Evolutionary conservation across 2,797 vertebrate genomes (phyloP).

Genomic region (Bryconaethiops microstoma): DNA sequence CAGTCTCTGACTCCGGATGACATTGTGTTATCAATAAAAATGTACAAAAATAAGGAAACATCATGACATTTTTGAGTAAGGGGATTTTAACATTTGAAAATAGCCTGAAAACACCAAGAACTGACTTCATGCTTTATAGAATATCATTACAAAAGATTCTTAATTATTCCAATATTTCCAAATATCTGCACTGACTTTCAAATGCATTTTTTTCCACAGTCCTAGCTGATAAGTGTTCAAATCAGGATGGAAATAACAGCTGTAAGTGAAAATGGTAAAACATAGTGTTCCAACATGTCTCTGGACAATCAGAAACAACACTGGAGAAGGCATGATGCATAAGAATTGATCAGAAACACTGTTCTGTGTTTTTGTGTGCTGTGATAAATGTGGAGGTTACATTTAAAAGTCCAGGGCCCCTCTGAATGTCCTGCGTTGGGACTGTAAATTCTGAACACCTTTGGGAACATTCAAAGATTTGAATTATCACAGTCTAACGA

Average conservation of each 20-base stretch:
- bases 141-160: no score
- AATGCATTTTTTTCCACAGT: neutral
- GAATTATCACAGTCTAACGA: conserved; percentile 36
- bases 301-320: neutral
- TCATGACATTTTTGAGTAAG: no score
- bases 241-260: neutral
- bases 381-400: neutral
- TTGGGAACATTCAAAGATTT: conserved; percentile 13
- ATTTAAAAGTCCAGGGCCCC: neutral
- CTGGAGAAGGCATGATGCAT: neutral
- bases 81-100: no score
- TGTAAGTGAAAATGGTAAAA: neutral
- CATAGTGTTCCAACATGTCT: neutral
- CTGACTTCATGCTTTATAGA: no score
- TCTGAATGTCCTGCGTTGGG: neutral
- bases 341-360: neutral
- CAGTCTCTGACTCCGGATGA: neutral
- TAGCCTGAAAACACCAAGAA: no score
- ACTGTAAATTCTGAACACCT: neutral
- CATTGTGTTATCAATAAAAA: neutral
- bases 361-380: neutral
- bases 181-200: neutral
- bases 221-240: neutral
- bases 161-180: neutral
- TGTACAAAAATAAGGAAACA: neutral